Percentiles rank a stretch among this genome's conserved stretches.
phyloP scores from a whole-genome alignment of 2,888 invertebrate species.

The Polylopha cassiicola region DNA sequence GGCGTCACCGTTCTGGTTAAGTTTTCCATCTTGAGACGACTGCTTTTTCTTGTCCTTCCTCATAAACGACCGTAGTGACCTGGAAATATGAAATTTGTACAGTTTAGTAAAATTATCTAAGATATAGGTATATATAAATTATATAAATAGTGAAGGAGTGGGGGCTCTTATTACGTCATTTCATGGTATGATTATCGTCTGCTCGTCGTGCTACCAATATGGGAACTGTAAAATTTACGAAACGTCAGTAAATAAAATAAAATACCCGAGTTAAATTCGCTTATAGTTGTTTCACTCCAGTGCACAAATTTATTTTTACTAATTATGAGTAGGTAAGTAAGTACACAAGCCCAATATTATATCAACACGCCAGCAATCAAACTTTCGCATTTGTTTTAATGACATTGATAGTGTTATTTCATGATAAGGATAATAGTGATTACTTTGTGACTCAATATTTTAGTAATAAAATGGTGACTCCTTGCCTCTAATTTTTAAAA shows the following conservation, averaged over 20 bases:
- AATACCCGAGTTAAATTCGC: no score
- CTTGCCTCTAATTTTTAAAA: no score
- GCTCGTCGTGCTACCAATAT: no score
- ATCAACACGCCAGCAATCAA: no score
- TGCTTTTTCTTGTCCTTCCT: slow-evolving; percentile 65
- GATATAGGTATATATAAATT: neutral
- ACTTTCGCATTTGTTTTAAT: no score
- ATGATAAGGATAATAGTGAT: no score
- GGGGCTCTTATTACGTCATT: slow-evolving; percentile 2
- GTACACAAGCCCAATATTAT: no score
- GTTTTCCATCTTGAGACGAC: slow-evolving; percentile 32
- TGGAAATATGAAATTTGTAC: slow-evolving; percentile 42
- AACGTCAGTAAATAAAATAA: no score
- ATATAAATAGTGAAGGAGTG: neutral
- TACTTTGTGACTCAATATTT: no score
- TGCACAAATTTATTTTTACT: slow-evolving; percentile 9
- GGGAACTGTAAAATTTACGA: no score
- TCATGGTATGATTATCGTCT: slow-evolving; percentile 1
- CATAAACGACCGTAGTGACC: slow-evolving; percentile 71
- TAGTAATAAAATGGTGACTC: no score
- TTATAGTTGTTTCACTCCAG: neutral
- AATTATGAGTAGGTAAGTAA: slow-evolving; percentile 20
- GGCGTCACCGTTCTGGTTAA: slow-evolving; percentile 48
- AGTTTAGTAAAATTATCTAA: slow-evolving; percentile 1
- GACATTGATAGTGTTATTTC: no score